A percentile compares a stretch with the other conserved stretches of the same genome.
Evolutionary conservation across 2,797 vertebrate genomes (phyloP).

Genomic region (Spinus pinus): DNA sequence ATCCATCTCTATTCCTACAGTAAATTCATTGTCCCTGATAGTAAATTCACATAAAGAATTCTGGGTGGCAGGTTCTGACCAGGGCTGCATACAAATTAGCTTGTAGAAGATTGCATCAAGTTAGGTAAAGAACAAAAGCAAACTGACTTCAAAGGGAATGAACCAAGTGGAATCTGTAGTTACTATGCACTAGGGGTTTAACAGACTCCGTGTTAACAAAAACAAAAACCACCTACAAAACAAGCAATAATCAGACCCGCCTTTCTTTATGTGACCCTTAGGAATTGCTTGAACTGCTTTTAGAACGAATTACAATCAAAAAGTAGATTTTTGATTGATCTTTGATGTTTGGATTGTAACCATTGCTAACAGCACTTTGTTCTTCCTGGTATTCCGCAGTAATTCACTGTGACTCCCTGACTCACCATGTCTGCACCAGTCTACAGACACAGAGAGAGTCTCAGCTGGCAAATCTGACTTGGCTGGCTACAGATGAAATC

Average conservation of each 20-base stretch:
- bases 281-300: conserved; percentile 68
- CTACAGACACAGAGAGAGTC: conserved; percentile 10
- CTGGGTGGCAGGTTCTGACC: conserved; percentile 82
- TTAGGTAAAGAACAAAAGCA: conserved; percentile 89
- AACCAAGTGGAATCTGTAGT: conserved; percentile 53
- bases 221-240: conserved; percentile 47
- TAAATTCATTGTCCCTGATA: conserved; percentile 35
- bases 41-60: conserved; percentile 73
- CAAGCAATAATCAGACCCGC: conserved; percentile 11
- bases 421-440: conserved; percentile 76
- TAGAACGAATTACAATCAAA: conserved; percentile 77
- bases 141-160: conserved; percentile 82
- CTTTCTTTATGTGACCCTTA: conserved; percentile 54
- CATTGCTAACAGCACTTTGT: conserved; percentile 72
- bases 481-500: conserved; percentile 58
- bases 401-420: conserved; percentile 73
- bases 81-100: conserved; percentile 86
- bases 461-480: conserved; percentile 36
- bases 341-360: conserved; percentile 65
- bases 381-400: conserved; percentile 77
- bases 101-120: conserved; percentile 76
- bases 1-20: not conserved
- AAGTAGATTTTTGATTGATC: conserved; percentile 77
- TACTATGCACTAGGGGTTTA: conserved; percentile 73
- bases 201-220: conserved; percentile 48